Percentiles rank a stretch among this genome's conserved stretches.
These are phyloP conservation scores for Eulemur coronatus DNA, from an alignment of 2,797 vertebrate genomes.

Conservation along the genomic window DNA sequence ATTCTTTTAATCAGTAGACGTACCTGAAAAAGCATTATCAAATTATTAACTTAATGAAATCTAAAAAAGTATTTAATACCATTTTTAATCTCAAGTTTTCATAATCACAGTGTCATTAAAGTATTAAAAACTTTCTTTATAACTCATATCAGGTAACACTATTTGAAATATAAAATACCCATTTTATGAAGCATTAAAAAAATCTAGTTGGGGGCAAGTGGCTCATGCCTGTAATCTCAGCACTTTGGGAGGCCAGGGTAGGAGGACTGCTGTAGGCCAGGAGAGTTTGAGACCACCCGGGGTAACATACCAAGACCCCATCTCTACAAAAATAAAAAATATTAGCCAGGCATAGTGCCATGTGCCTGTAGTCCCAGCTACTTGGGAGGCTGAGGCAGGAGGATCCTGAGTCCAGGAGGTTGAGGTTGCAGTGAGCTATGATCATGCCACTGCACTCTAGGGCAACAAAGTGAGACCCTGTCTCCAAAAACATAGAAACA, in stretches of 20 bases:
- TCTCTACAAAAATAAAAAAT: background rate
- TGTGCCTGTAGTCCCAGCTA: background rate
- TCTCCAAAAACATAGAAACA: background rate
- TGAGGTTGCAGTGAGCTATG: too few relatives aligned
- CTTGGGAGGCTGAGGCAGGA: background rate
- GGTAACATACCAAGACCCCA: background rate
- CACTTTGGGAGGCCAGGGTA: background rate
- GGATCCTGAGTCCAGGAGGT: too few relatives aligned
- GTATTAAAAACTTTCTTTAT: conserved; percentile 26
- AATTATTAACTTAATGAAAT: conserved; percentile 49
- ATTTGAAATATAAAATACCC: conserved; percentile 16
- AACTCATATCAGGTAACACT: background rate
- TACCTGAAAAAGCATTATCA: conserved; percentile 54
- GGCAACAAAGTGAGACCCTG: background rate
- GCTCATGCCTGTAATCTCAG: background rate
- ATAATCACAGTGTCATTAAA: conserved; percentile 24
- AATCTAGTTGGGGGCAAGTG: background rate
- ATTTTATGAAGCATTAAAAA: conserved; percentile 42
- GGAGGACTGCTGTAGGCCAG: background rate
- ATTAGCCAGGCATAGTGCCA: background rate
- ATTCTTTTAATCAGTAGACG: conserved; percentile 5
- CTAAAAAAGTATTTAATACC: conserved; percentile 63
- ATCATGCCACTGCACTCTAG: background rate
- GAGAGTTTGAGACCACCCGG: background rate
- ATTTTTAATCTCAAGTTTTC: conserved; percentile 31